phyloP scores from a whole-genome alignment of 2,888 invertebrate species.

The Aporophyla lueneburgensis region DNA sequence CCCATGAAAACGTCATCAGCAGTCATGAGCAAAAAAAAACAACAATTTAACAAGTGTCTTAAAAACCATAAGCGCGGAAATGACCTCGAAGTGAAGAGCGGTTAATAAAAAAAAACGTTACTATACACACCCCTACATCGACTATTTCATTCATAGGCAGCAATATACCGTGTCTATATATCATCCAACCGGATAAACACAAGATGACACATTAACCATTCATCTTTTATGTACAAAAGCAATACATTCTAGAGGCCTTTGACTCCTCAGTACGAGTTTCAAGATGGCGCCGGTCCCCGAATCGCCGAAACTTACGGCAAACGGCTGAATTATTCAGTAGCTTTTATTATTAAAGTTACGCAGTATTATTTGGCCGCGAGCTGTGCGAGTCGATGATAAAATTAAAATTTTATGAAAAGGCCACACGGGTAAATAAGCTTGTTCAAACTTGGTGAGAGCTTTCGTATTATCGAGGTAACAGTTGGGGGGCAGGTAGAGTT shows the following conservation, averaged over 20 bases:
- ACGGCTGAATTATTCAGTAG: conserved; percentile 63
- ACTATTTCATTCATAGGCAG: conserved; percentile 11
- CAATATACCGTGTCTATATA: conserved; percentile 7
- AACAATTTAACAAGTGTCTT: background rate
- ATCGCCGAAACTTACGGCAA: conserved; percentile 52
- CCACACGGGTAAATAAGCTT: conserved; percentile 52
- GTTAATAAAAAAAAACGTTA: background rate
- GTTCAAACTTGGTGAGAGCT: conserved; percentile 41
- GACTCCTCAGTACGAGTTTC: conserved; percentile 24
- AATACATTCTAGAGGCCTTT: conserved; percentile 31
- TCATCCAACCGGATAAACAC: conserved; percentile 5
- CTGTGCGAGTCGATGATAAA: conserved; percentile 62
- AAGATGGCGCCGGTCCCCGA: conserved; percentile 46
- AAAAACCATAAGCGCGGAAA: background rate
- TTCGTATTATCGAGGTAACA: conserved; percentile 22
- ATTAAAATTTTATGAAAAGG: conserved; percentile 67
- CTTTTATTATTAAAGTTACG: conserved; percentile 67
- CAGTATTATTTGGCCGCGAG: conserved; percentile 62
- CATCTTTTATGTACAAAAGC: conserved; percentile 28
- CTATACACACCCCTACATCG: background rate
- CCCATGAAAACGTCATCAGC: background rate
- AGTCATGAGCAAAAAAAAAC: background rate
- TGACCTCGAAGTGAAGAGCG: background rate
- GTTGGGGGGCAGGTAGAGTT: conserved; percentile 6
- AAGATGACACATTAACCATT: conserved; percentile 33